Base-by-base conservation (phyloP, 1,140 invertebrate species). In the Drosophila bipectinata region DNA sequence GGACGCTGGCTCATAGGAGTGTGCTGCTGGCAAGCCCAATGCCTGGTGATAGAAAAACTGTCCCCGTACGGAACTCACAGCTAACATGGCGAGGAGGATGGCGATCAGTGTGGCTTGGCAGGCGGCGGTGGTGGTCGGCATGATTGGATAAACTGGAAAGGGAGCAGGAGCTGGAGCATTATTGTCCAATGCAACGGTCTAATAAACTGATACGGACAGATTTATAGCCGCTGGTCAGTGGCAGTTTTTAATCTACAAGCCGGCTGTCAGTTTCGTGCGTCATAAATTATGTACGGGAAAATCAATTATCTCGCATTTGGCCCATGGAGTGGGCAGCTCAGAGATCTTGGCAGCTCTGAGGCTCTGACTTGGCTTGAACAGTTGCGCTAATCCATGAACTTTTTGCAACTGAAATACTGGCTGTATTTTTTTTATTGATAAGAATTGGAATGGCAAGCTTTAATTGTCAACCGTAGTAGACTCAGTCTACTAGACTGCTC, bases 241-340 rank as follows among this genome's bases (percentile, higher is more conserved):
- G 80, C 81, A 77, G 59, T 78, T 88, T 72, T 79, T 78, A 89
- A 89, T 88, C 79, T 88, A 66, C 68, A 61, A 81, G 82, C 63
- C 56, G 60, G 56, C 72, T 89, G 83, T 88, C 84, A 88, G 76
- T 79, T 82, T 79, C 72, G 83, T 83, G 83, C 83, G 76, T 88
- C 83, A 88, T 88, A 88, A 88, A 88, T 88, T 88, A 88, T 88
- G 81, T 89, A 83, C 83, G 84, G 79, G 71, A 88, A 88, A 88
- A 88, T 89, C 83, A 88, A 88, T 88, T 88, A 88, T 83, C 41
- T 44, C 83, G 79, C 83, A 73, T 60, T 72, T 64, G 72, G 79
- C 69, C 81, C 62, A 78, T 73, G 67, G 58, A 66, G 81, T 75
- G 59, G 61, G 71, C 32, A 49, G 55, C 51, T 39, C 54, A 18